These are phyloP conservation scores for Epizoanthus scotinus DNA, from an alignment of 92 coral and sea anemone genomes.

Conservation along the genomic window DNA sequence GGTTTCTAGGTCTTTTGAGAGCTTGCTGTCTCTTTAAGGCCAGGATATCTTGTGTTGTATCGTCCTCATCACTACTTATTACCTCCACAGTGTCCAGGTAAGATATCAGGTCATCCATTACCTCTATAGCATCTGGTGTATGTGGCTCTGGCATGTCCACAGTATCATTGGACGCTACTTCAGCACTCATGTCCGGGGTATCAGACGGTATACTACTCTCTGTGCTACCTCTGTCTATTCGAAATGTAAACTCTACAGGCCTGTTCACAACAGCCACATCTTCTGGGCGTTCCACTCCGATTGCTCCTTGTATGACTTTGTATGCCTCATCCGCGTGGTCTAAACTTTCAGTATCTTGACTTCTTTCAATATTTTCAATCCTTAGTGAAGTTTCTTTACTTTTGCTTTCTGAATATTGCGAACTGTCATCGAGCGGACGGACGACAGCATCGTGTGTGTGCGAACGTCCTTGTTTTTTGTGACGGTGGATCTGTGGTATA, in stretches of 20 bases:
- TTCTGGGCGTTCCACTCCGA: conserved; percentile 23
- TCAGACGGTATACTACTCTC: background rate
- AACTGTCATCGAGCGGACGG: background rate
- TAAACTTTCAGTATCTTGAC: background rate
- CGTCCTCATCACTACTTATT: conserved; percentile 77
- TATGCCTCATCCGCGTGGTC: conserved; percentile 1
- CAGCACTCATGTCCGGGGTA: conserved; percentile 7
- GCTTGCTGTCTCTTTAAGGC: conserved; percentile 8
- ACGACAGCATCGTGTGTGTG: conserved; percentile 13
- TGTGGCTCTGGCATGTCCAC: conserved; percentile 38
- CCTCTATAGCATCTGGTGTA: conserved; percentile 63
- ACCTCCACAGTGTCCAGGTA: conserved; percentile 76
- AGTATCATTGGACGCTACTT: conserved; percentile 14
- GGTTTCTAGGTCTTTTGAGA: background rate
- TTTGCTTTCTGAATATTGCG: background rate
- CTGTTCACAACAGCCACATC: conserved; percentile 24
- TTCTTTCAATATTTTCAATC: background rate
- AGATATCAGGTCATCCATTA: conserved; percentile 81
- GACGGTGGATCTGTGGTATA: conserved; percentile 4
- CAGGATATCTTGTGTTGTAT: conserved; percentile 36
- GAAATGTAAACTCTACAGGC: conserved; percentile 29
- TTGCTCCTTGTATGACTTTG: conserved; percentile 17
- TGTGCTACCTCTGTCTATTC: conserved; percentile 21
- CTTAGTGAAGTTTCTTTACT: background rate
- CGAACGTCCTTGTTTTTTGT: conserved; percentile 7